Evolutionary conservation across 2,113 vertebrate species (phyloP), one percentile per base, ranked within the genome.

Genomic region (Eretmochelys imbricata): DNA sequence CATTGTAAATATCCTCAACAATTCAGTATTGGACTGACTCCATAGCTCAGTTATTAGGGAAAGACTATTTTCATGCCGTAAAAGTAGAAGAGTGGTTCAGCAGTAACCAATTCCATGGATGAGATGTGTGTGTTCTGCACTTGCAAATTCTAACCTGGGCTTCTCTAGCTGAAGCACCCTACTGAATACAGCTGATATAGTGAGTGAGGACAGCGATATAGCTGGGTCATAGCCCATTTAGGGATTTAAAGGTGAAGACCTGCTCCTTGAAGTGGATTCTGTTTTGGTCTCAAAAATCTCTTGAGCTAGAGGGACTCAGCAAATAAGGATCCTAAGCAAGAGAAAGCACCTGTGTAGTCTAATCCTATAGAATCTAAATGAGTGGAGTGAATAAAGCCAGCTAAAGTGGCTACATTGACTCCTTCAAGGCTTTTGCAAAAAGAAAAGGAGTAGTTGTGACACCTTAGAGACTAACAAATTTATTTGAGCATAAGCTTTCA

Each of bases 1-100:
- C 80, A 50, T 88, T 55, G 42, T 88, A 90, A 85, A 93, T 90
- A 80, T 86, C 6, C 69, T 84, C 87, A 93, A 88, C 46, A 78
- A 0, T 84, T 31, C 46, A 57, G 80, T 54, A 20, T 85, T 90
- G n/a, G 62, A 35, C 62, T 91, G 86, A 51, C 89, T 82, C n/a
- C 3, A 8, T 42, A 82, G 24, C 4, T 91, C 89, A 62, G 84
- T 72, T 38, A 72, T 72, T 13, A 89, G 80, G 80, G 85, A 55
- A 84, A 72, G 19, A 72, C 19, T 72, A n/a, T 19, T 59, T 59
- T 59, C 5, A 10, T 84, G n/a, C 16, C 29, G 53, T 83, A 89
- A 92, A 90, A 38, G 27, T 3, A 54, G 35, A 78, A 10, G 1
- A 4, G 48, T 82, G 88, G 85, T 83, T 80, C 82, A 93, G 84